A percentile compares a stretch with the other conserved stretches of the same genome.
These are phyloP conservation scores for Dynastes grantii DNA, from an alignment of 2,888 invertebrate genomes.

Conservation along the genomic window DNA sequence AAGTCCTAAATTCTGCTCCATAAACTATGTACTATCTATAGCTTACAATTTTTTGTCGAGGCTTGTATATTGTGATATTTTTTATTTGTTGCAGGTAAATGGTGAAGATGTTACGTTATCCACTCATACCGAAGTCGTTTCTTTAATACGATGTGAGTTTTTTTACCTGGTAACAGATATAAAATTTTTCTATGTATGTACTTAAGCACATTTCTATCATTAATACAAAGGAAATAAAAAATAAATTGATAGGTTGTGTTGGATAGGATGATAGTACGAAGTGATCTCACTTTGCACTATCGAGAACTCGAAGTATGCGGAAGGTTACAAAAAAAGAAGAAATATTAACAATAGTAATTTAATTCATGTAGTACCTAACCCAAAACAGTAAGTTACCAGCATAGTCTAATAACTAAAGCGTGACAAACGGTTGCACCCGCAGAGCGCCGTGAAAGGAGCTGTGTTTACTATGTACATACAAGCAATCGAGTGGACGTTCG, in stretches of 20 bases:
- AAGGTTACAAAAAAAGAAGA: neutral
- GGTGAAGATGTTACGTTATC: conserved; percentile 91
- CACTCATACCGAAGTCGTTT: conserved; percentile 96
- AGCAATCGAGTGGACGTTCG: no score
- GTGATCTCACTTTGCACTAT: neutral
- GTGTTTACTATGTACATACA: no score
- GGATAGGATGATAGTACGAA: neutral
- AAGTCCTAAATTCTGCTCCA: no score
- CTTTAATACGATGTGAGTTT: conserved; percentile 91
- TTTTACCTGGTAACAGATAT: neutral
- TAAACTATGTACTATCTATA: no score
- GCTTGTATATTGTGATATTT: neutral
- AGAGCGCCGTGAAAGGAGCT: no score
- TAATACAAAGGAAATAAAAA: neutral
- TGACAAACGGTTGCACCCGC: no score
- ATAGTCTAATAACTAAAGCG: no score
- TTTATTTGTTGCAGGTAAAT: conserved; percentile 81
- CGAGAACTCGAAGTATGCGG: neutral
- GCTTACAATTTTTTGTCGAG: neutral
- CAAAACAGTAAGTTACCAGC: no score
- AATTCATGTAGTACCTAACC: no score
- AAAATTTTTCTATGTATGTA: neutral
- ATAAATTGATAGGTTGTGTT: neutral
- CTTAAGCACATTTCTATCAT: neutral
- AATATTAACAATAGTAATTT: neutral